A percentile compares a stretch with the other conserved stretches of the same genome.
Evolutionary conservation across 2,888 invertebrate genomes (phyloP).

Genomic region (Agrotis segetum): DNA sequence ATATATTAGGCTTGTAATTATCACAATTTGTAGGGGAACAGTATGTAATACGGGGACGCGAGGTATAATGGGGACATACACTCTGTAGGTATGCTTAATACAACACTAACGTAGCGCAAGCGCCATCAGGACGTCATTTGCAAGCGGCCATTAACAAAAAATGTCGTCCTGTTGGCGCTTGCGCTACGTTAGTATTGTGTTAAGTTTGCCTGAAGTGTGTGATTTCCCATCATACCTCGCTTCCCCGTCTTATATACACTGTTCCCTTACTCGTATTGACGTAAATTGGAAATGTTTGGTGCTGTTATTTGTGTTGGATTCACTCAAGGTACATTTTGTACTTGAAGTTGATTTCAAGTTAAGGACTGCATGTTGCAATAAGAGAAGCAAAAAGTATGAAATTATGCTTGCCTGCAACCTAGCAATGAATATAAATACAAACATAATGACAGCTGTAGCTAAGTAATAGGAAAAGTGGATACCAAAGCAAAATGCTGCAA

Average conservation of each 20-base stretch:
- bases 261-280: neutral
- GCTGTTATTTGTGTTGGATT: constrained; percentile 39
- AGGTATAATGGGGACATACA: too few species aligned
- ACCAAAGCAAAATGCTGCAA: neutral
- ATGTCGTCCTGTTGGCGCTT: too few species aligned
- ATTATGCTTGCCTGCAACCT: neutral
- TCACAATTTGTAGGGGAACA: constrained; percentile 10
- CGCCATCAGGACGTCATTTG: too few species aligned
- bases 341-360: constrained; percentile 11
- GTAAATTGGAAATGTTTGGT: constrained; percentile 25
- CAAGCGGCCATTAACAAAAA: too few species aligned
- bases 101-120: too few species aligned
- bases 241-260: too few species aligned
- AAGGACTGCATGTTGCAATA: constrained; percentile 7
- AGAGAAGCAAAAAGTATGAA: neutral
- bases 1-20: constrained; percentile 22
- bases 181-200: too few species aligned
- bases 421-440: constrained; percentile 6
- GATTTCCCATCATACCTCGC: too few species aligned
- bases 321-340: constrained; percentile 20
- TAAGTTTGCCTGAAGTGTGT: too few species aligned
- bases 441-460: neutral
- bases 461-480: neutral
- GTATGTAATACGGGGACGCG: too few species aligned
- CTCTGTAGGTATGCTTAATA: too few species aligned